A percentile compares a stretch with the other conserved stretches of the same genome.
phyloP scores from a whole-genome alignment of 2,888 invertebrate species.

The Drosophila pseudotalamancana region DNA sequence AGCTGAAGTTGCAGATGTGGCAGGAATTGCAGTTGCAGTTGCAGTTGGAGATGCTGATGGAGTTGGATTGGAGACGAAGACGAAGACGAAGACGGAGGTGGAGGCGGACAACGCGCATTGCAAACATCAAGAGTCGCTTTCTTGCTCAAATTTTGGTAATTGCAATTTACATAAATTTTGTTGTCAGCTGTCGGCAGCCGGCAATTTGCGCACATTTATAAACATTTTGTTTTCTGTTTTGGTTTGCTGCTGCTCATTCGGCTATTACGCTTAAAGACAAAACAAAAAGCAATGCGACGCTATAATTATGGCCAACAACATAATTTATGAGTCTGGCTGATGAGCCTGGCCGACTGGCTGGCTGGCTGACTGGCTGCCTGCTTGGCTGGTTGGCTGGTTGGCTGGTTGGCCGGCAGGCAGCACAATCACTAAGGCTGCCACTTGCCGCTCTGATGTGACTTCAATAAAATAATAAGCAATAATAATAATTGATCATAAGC shows the following conservation, averaged over 20 bases:
- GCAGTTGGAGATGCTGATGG: too few species aligned
- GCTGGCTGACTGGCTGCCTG: background rate
- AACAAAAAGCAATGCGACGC: conserved; percentile 29
- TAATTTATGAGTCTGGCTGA: conserved; percentile 49
- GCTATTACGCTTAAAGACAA: conserved; percentile 20
- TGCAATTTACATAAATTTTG: conserved; percentile 67
- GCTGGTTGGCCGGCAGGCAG: background rate
- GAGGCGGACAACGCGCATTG: conserved; percentile 7
- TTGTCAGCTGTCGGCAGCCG: conserved; percentile 62
- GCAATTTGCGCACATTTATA: conserved; percentile 61
- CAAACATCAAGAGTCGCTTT: conserved; percentile 22
- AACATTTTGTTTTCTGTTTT: conserved; percentile 32
- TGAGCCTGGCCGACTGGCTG: conserved; percentile 9
- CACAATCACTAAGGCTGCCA: conserved; percentile 16
- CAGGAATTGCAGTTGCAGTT: too few species aligned
- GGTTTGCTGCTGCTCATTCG: conserved; percentile 11
- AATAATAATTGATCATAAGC: conserved; percentile 57
- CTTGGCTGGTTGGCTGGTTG: background rate
- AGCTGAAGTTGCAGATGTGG: too few species aligned
- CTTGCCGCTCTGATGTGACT: conserved; percentile 28
- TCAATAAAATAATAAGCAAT: conserved; percentile 64
- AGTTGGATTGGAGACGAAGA: conserved; percentile 1
- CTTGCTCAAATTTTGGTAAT: conserved; percentile 55
- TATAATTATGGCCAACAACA: conserved; percentile 57
- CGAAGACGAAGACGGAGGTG: too few species aligned